Percentiles rank a stretch among this genome's conserved stretches.
Conservation (phyloP, 2,888 invertebrate species). For the Prosopocoilus inquinatus region DNA sequence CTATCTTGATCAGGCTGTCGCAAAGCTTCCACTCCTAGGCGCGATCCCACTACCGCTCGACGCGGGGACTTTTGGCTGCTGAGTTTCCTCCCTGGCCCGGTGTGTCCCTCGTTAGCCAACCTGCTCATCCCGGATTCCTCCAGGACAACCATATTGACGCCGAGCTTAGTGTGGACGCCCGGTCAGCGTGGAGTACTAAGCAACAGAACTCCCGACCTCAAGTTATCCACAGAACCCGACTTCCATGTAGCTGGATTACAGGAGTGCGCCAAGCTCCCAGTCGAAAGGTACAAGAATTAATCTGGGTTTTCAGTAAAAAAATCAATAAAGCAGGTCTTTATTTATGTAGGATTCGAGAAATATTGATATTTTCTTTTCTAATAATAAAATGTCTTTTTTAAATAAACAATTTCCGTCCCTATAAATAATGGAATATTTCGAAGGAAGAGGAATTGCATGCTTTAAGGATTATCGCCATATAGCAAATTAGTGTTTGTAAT, state of each 20-base stretch:
- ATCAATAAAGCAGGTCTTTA: no score
- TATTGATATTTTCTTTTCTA: no score
- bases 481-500: no score
- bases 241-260: conserved; percentile 59
- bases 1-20: conserved; percentile 81
- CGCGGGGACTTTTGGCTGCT: conserved; percentile 99
- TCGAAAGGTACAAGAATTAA: no score
- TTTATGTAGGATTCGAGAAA: no score
- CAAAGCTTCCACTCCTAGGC: conserved; percentile 91
- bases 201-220: conserved; percentile 82
- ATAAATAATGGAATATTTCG: no score
- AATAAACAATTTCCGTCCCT: no score
- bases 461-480: no score
- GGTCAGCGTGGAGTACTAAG: conserved; percentile 75
- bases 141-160: conserved; percentile 92
- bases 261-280: no score
- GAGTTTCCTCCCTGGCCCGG: conserved; percentile 98
- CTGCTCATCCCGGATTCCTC: conserved; percentile 81
- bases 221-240: conserved; percentile 87
- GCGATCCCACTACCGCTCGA: conserved; percentile 98
- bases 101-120: conserved; percentile 97
- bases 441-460: no score
- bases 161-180: conserved; percentile 94
- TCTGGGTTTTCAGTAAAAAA: no score
- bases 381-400: no score